These are phyloP conservation scores for Dorcus hopei DNA, from an alignment of 2,888 invertebrate species.

Conservation along the genomic window DNA sequence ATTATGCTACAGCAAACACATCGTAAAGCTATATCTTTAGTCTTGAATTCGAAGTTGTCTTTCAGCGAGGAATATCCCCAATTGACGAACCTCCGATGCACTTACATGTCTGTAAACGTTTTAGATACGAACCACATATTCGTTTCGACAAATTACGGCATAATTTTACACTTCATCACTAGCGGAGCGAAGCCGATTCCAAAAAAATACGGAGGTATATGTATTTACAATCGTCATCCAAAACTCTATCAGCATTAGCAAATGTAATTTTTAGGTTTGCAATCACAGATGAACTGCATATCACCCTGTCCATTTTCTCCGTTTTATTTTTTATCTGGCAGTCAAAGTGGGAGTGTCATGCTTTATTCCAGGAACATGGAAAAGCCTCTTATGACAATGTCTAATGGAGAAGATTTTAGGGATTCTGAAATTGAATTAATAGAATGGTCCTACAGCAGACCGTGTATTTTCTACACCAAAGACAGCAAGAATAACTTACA, in stretches of 20 bases:
- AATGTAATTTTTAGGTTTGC: conserved; percentile 33
- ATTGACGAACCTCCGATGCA: conserved; percentile 40
- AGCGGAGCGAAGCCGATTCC: conserved; percentile 37
- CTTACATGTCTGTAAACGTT: conserved; percentile 49
- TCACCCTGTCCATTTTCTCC: conserved; percentile 52
- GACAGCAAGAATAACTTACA: conserved; percentile 50
- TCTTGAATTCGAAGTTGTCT: conserved; percentile 47
- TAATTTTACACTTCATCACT: conserved; percentile 46
- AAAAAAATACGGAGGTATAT: conserved; percentile 32
- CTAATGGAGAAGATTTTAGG: conserved; percentile 37
- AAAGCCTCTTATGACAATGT: conserved; percentile 46
- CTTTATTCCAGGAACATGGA: conserved; percentile 49
- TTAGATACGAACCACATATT: conserved; percentile 49
- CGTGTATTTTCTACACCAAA: conserved; percentile 52
- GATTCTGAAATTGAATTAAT: conserved; percentile 45
- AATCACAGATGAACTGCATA: conserved; percentile 47
- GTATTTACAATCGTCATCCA: background rate
- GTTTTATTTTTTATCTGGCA: conserved; percentile 52
- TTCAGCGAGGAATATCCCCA: conserved; percentile 38
- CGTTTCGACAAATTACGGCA: conserved; percentile 51
- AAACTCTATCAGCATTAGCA: background rate
- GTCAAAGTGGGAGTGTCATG: conserved; percentile 52
- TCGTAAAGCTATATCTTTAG: conserved; percentile 40
- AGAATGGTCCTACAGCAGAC: conserved; percentile 55
- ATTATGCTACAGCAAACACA: conserved; percentile 34